Evolutionary conservation across 2,888 invertebrate species (phyloP), one percentile per base, ranked within the genome.

Genomic region (Heliconius ismenius): DNA sequence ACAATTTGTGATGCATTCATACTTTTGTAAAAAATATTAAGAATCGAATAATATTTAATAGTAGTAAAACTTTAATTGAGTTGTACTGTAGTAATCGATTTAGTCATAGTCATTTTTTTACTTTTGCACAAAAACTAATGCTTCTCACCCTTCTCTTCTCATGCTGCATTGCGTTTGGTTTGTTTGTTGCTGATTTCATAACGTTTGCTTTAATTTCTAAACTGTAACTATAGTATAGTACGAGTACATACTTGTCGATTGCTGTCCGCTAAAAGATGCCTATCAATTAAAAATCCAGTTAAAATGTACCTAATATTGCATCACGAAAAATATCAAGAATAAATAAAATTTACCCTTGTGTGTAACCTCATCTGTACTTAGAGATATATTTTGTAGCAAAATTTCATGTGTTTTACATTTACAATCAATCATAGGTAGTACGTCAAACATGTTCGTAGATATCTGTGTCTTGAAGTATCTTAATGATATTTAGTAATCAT

Each of bases 401-500:
- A 39, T 36, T 13, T 60, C n/a, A n/a, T 7, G 39, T 39, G 24
- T 65, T 36, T 39, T n/a, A n/a, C 64, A 32, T 21, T 63, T 28
- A 64, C 32, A 65, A n/a, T n/a, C 21, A n/a, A 26, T 26, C 62
- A 21, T n/a, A 65, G 65, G 11, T 65, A 39, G 36, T 36, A 39
- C 7, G 4, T 39, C 2, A 65, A 39, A 36, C 36, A 65, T 13
- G 6, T 7, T 39, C 2, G 18, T 43, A 67, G 67, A 67, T 24
- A 24, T 39, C 70, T 28, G 69, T 70, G 36, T 69, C 26, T 75
- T n/a, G 63, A 60, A 70, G 28, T 49, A 75, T 32, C 32, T 62
- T 54, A 54, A 36, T 69, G 24, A 54, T 75, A 75, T 75, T 28
- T 70, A 26, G 21, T 70, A 75, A 49, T 54, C n/a, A 58, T 54